phyloP scores from a whole-genome alignment of 1,140 invertebrate species.

The Bursaphelenchus mucronatus region DNA sequence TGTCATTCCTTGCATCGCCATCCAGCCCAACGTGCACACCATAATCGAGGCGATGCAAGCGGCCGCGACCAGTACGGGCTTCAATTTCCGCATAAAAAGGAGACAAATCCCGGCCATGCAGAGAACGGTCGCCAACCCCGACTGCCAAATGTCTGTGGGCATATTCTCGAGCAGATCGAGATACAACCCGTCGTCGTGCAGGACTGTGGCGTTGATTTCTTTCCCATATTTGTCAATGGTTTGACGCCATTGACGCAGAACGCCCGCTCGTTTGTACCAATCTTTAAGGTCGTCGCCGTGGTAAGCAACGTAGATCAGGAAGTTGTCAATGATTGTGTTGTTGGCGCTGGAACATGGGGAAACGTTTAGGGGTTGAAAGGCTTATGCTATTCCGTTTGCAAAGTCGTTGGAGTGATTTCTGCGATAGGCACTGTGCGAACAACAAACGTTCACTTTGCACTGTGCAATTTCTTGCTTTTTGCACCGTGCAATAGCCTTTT shows the following conservation, averaged over 20 bases:
- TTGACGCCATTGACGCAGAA: constrained; percentile 49
- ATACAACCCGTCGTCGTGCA: constrained; percentile 55
- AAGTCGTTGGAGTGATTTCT: too few relatives aligned
- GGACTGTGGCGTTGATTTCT: constrained; percentile 53
- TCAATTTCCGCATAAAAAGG: constrained; percentile 62
- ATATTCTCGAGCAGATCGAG: constrained; percentile 63
- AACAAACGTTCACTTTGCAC: too few relatives aligned
- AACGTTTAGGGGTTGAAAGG: not conserved
- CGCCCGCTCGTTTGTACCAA: constrained; percentile 43
- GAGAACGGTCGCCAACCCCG: constrained; percentile 50
- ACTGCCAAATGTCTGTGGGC: constrained; percentile 62
- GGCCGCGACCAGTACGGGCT: constrained; percentile 61
- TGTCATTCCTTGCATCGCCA: constrained; percentile 59
- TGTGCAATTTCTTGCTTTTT: too few relatives aligned
- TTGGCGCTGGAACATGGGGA: constrained; percentile 18
- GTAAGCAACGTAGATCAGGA: constrained; percentile 57
- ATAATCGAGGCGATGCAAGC: constrained; percentile 61
- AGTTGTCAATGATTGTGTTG: constrained; percentile 42
- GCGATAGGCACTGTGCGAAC: too few relatives aligned
- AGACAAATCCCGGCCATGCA: constrained; percentile 62
- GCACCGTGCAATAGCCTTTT: too few relatives aligned
- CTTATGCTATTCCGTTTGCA: rapidly evolving
- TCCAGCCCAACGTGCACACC: constrained; percentile 60
- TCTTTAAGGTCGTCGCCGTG: constrained; percentile 52
- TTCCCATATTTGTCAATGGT: constrained; percentile 51